Base-by-base conservation (phyloP, 2,113 vertebrate genomes). In the Hepsetus odoe region DNA sequence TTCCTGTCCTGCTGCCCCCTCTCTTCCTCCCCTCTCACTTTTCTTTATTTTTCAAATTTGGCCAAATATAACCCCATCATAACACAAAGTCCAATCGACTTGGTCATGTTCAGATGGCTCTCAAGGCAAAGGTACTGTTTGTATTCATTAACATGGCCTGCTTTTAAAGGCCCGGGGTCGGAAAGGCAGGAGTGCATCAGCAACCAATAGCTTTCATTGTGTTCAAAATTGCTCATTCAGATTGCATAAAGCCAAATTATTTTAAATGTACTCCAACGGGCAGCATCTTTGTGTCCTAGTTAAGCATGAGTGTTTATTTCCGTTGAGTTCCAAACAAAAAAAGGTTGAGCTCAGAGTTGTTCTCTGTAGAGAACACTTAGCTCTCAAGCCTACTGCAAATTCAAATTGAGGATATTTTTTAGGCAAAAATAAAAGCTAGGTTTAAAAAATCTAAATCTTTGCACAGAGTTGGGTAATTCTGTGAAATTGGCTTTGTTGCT, bases 121-220 rank as follows among this genome's bases (percentile, higher is more conserved):
- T 59, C 42, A 20, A 53, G 46, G 64, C n/a, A 67, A 40, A 22
- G 38, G 33, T 73, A 32, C 44, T 46, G 58, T 83, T 79, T 80
- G 32, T 80, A 75, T 44, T 80, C 68, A 80, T 70, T 77, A 64
- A 32, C 65, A 40, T 55, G 20, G 33, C 35, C 38, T 40, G 56
- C 38, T 18, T 76, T 81, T 65, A 28, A 66, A 38, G n/a, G 67
- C 6, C 11, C 56, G 0, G 24, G 10, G 4, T 81, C 59, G 26
- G 42, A 40, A 56, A 66, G 32, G 46, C 26, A 65, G 9, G 22
- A 69, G 44, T 20, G 6, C 61, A 13, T 76, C 79, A 71, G 5
- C 55, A 73, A 33, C 44, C 46, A 55, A 24, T 35, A 42, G 53
- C 10, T 77, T 53, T 35, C 56, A 38, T 38, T 67, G 64, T 72